Base-by-base conservation (phyloP, 2,797 vertebrate genomes). In the Clarias fuscus region DNA sequence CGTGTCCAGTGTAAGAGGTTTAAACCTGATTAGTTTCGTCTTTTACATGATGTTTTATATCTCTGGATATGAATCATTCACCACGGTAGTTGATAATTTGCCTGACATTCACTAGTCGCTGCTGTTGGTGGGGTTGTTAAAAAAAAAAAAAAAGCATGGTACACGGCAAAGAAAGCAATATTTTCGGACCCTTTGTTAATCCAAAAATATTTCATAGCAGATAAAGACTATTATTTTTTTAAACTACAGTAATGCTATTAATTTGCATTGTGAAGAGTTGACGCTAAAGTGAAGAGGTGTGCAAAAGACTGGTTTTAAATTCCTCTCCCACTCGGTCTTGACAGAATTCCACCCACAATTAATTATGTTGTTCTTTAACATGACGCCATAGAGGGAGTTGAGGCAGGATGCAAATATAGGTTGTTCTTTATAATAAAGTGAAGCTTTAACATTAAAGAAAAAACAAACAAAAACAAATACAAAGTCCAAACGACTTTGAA, bases 11-110 rank as follows among this genome's bases (percentile, higher is more conserved):
- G 88, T 43, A 78, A 76, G 58, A n/a, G 11, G 73, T 58, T 58
- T 20, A 67, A 65, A 56, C 58, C 70, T 77, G 82, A 84, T 75
- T 84, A 58, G 81, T 67, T 13, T 17, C 78, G 68, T 37, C 65
- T 73, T 89, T 37, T 37, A 37, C 37, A 37, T 73, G 33, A 56
- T 88, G 30, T 90, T 84, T 85, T 78, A 82, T 75, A 88, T 83
- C 80, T 76, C 61, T 85, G 22, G 73, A 88, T 62, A 24, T 73
- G 11, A 77, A 58, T 4, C 18, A 59, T 27, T 76, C 14, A 76
- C n/a, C 17, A 3, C 13, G 24, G 24, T 17, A 43, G 71, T 24
- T 3, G 22, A 73, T 43, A 24, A 24, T 13, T 24, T 6, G 20
- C 14, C 37, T 24, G 24, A 43, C 10, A 40, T 37, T 40, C 18